Percentiles rank a stretch among this genome's conserved stretches.
phyloP scores from a whole-genome alignment of 2,113 vertebrate species.

The Corydoras sp. region DNA sequence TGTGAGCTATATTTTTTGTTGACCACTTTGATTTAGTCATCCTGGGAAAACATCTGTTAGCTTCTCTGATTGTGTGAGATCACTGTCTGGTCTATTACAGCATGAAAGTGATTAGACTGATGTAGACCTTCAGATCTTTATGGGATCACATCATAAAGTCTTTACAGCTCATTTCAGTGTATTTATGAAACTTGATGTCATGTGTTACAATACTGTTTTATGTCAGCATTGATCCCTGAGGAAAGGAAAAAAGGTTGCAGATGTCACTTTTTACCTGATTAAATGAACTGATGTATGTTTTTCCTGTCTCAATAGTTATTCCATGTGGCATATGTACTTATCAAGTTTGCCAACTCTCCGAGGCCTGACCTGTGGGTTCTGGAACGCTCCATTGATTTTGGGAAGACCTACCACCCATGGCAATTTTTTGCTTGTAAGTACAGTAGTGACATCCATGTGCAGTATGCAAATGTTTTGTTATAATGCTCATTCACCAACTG shows the following conservation, averaged over 20 bases:
- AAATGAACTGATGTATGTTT: constrained; percentile 6
- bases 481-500: no score
- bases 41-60: constrained; percentile 32
- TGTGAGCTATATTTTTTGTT: background rate
- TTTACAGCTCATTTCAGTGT: no score
- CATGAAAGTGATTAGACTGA: constrained; percentile 14
- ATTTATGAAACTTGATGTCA: no score
- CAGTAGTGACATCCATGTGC: background rate
- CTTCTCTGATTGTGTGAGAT: constrained; percentile 7
- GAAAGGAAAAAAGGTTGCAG: background rate
- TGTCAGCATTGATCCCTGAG: background rate
- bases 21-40: constrained; percentile 21
- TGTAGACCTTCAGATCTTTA: background rate
- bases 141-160: constrained; percentile 1
- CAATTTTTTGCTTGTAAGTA: constrained; percentile 97
- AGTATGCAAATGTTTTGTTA: no score
- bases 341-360: constrained; percentile 97
- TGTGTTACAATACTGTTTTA: background rate
- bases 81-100: constrained; percentile 3
- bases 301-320: constrained; percentile 75
- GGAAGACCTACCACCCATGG: constrained; percentile 86
- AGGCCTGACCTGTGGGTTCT: constrained; percentile 96
- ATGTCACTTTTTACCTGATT: background rate
- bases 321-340: constrained; percentile 91
- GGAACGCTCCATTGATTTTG: constrained; percentile 84